phyloP scores from a whole-genome alignment of 2,113 vertebrate genomes.

The Crotalus horridus region DNA sequence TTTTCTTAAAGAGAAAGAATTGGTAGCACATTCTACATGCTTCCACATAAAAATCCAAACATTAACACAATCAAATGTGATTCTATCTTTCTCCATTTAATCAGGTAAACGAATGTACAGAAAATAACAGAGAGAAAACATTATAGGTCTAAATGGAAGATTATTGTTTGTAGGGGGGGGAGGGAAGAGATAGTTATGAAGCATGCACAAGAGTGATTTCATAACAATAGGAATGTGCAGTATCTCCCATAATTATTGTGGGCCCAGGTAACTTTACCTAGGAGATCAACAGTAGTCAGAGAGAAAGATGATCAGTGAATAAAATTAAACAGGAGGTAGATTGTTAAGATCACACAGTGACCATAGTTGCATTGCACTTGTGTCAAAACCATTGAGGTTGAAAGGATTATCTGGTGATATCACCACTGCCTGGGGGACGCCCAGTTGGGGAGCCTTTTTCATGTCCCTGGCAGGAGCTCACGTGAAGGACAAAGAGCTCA shows the following conservation, averaged over 20 bases:
- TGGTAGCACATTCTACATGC: not conserved
- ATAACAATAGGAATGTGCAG: not conserved
- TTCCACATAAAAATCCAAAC: not conserved
- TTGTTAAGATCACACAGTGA: not conserved
- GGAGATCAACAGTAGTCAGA: not conserved
- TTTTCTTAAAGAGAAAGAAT: not conserved
- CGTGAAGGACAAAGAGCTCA: not conserved
- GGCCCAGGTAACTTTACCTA: not conserved
- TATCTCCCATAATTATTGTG: not conserved
- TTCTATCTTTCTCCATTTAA: not conserved
- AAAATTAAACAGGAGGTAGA: not conserved
- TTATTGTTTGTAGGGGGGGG: not conserved
- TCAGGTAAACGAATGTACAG: not conserved
- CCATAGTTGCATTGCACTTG: not conserved
- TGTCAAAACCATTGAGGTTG: not conserved
- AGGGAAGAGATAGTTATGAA: not conserved
- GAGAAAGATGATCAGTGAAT: not conserved
- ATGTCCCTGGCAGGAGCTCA: not conserved
- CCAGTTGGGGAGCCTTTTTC: not conserved
- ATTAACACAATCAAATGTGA: not conserved
- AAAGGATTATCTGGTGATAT: not conserved
- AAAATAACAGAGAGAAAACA: not conserved
- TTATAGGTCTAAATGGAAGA: not conserved
- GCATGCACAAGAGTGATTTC: not conserved
- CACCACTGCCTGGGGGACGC: not conserved